phyloP scores from a whole-genome alignment of 2,888 invertebrate species.

The Flexamia atlantica region DNA sequence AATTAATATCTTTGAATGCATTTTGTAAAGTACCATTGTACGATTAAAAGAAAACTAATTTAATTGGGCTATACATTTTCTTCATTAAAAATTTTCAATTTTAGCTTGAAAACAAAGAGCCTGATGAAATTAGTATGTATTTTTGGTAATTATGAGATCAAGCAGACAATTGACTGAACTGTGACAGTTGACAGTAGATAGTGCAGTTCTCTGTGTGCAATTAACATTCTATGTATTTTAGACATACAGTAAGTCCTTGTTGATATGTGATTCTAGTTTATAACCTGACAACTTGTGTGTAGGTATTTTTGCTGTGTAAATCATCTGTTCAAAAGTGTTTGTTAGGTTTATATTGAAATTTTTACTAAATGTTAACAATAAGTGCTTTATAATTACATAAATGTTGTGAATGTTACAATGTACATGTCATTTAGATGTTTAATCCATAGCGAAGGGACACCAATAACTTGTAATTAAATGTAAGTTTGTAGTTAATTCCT shows the following conservation, averaged over 20 bases:
- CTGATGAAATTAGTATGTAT: too few relatives aligned
- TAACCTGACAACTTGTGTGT: constrained; percentile 2
- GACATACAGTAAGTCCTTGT: constrained; percentile 1
- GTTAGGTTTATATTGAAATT: constrained; percentile 14
- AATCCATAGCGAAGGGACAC: constrained; percentile 16
- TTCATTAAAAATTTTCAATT: too few relatives aligned
- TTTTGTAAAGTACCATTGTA: too few relatives aligned
- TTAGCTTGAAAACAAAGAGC: too few relatives aligned
- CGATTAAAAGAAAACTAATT: too few relatives aligned
- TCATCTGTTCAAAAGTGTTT: constrained; percentile 9
- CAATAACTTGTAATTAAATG: constrained; percentile 12
- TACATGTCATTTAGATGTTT: constrained; percentile 19
- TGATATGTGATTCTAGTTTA: constrained; percentile 28
- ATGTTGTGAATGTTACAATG: constrained; percentile 19
- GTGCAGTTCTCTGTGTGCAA: background rate
- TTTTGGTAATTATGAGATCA: background rate
- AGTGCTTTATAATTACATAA: constrained; percentile 46
- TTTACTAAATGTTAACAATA: constrained; percentile 48
- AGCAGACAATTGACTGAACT: background rate
- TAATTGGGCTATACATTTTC: too few relatives aligned
- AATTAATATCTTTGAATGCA: too few relatives aligned
- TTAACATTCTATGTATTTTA: constrained; percentile 14
- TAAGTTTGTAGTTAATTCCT: background rate
- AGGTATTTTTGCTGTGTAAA: background rate
- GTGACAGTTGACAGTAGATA: too few relatives aligned